These are phyloP conservation scores for Caenorhabditis uteleia DNA, from an alignment of 2,888 invertebrate genomes.

Conservation along the genomic window DNA sequence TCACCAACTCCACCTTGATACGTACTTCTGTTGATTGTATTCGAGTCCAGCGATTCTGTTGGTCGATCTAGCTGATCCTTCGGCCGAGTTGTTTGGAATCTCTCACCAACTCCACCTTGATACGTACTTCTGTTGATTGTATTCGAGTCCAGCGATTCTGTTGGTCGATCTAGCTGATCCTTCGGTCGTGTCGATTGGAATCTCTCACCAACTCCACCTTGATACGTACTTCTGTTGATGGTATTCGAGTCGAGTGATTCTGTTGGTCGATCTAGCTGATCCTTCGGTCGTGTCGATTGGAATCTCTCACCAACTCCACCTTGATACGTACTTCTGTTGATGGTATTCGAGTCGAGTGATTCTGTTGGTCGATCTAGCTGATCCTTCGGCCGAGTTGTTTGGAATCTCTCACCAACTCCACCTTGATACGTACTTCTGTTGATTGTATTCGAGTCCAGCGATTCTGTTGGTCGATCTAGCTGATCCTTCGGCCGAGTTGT, in stretches of 20 bases:
- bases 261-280: neutral
- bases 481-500: conserved; percentile 10
- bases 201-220: conserved; percentile 24
- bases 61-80: conserved; percentile 20
- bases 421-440: conserved; percentile 16
- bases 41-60: conserved; percentile 16
- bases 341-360: conserved; percentile 5
- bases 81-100: conserved; percentile 19
- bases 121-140: conserved; percentile 28
- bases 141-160: conserved; percentile 13
- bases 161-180: conserved; percentile 18
- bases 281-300: too few relatives aligned
- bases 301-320: too few relatives aligned
- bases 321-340: conserved; percentile 9
- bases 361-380: conserved; percentile 7
- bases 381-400: conserved; percentile 11
- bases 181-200: conserved; percentile 18
- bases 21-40: conserved; percentile 25
- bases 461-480: conserved; percentile 7
- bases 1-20: conserved; percentile 33
- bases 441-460: conserved; percentile 7
- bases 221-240: conserved; percentile 8
- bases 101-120: conserved; percentile 28
- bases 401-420: conserved; percentile 9
- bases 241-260: neutral